These are phyloP conservation scores for Cosmopolites sordidus DNA, from an alignment of 2,888 invertebrate genomes.

Conservation along the genomic window DNA sequence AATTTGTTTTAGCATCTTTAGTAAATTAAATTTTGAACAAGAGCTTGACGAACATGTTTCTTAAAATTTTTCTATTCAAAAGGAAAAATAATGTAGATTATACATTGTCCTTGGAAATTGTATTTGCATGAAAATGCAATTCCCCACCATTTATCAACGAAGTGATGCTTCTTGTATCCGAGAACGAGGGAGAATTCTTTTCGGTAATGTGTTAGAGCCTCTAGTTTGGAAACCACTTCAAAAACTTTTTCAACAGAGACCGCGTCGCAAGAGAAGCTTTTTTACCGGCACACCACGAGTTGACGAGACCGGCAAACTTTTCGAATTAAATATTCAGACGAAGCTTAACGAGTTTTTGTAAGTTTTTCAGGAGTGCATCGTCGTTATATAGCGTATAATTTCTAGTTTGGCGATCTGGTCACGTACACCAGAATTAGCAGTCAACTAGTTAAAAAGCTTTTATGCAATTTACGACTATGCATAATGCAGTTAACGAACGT, in stretches of 20 bases:
- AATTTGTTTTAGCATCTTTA: too few relatives aligned
- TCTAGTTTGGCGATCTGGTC: not conserved
- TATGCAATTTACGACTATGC: too few relatives aligned
- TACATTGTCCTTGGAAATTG: too few relatives aligned
- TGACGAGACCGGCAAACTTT: not conserved
- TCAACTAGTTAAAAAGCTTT: too few relatives aligned
- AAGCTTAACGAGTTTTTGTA: not conserved
- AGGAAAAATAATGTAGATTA: too few relatives aligned
- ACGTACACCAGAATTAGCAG: too few relatives aligned
- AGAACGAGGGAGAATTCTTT: too few relatives aligned
- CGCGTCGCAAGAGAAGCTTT: not conserved
- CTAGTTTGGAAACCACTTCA: not conserved
- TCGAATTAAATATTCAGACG: not conserved
- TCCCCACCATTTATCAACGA: not conserved
- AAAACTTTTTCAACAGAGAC: not conserved
- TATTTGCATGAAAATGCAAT: too few relatives aligned
- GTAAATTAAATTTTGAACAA: too few relatives aligned
- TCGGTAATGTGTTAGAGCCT: not conserved
- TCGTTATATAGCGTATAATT: not conserved
- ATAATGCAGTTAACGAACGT: too few relatives aligned
- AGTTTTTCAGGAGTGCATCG: not conserved
- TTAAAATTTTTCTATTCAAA: too few relatives aligned
- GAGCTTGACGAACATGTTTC: too few relatives aligned
- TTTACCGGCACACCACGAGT: not conserved
- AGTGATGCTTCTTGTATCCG: not conserved